Base-by-base conservation (phyloP, 2,113 vertebrate species). In the Eurystomus gularis region DNA sequence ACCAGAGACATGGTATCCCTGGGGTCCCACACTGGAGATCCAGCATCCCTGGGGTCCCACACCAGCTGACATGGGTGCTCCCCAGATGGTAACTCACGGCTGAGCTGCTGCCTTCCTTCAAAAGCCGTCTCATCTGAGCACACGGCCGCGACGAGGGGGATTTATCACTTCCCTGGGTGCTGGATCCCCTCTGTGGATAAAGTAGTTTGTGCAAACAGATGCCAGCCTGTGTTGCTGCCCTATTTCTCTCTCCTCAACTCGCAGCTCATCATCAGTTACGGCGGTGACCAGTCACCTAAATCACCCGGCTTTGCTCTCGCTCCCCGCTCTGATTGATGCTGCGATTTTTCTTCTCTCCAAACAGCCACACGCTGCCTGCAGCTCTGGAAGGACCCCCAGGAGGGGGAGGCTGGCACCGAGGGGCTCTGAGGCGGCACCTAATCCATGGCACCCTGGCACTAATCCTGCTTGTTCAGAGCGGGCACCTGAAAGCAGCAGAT, bases 261-360 rank as follows among this genome's bases (percentile, higher is more conserved):
- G 9, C 66, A 82, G 90, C 92, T 95, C 92, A 90, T 94, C 96
- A 95, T 61, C 82, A 11, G 82, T 95, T 82, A 86, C 39, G 5
- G 66, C 26, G 3, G 66, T 95, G 94, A 69, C 94, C 94, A 65
- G 4, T 69, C 85, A 80, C 90, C 88, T 97, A 82, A 94, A 97
- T 97, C 95, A 93, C 95, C 73, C 39, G 3, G 29, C 73, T 37
- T 25, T 39, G 88, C 88, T 86, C 68, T 52, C 7, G 1, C 88
- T 89, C 73, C 64, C 78, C 0, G 31, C 79, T 90, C 79, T 64
- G 70, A 76, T 87, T 28, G 90, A 88, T 61, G 90, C 75, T 11
- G 26, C 3, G 1, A 31, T 92, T 90, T 90, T 64, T 61, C 94
- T 85, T 25, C 92, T 69, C 70, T 90, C 66, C 78, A 6, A 75